phyloP scores from a whole-genome alignment of 2,113 vertebrate genomes.

The Dicentrarchus labrax region DNA sequence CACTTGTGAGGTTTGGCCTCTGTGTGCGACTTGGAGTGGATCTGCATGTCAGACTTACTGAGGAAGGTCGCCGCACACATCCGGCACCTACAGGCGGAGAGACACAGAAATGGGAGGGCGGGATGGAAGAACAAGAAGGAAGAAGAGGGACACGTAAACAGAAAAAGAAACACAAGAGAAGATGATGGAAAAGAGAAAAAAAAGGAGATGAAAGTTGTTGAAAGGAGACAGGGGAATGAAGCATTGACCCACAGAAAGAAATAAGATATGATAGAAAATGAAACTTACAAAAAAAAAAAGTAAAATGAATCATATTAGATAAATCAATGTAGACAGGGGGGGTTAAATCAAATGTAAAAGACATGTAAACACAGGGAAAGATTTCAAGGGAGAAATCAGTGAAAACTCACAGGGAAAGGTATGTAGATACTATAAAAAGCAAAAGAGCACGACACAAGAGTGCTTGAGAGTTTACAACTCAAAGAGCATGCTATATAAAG shows the following conservation, averaged over 20 bases:
- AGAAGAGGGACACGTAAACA: slow-evolving; percentile 37
- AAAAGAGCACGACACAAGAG: slow-evolving; percentile 45
- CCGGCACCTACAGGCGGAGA: slow-evolving; percentile 93
- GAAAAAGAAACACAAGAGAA: slow-evolving; percentile 34
- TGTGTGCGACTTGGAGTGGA: slow-evolving; percentile 99
- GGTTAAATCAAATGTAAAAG: slow-evolving; percentile 30
- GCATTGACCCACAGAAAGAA: slow-evolving; percentile 42
- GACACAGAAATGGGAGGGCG: slow-evolving; percentile 81
- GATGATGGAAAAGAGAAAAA: slow-evolving; percentile 4
- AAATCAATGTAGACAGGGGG: slow-evolving; percentile 34
- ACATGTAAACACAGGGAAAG: slow-evolving; percentile 40
- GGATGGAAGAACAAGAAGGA: slow-evolving; percentile 66
- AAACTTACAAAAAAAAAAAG: slow-evolving; percentile 29
- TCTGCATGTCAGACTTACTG: slow-evolving; percentile 99
- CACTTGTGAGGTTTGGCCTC: slow-evolving; percentile 99
- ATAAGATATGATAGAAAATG: slow-evolving; percentile 42
- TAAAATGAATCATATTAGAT: slow-evolving; percentile 22
- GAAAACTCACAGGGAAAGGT: slow-evolving; percentile 54
- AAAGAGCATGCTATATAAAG: slow-evolving; percentile 59
- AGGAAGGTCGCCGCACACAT: slow-evolving; percentile 99
- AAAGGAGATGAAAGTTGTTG: neutral
- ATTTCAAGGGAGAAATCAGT: slow-evolving; percentile 55
- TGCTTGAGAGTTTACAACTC: slow-evolving; percentile 30
- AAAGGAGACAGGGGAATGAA: slow-evolving; percentile 21
- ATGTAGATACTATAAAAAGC: slow-evolving; percentile 52